A percentile compares a stretch with the other conserved stretches of the same genome.
Conservation (phyloP, 2,113 vertebrate genomes). For the Anguilla rostrata region DNA sequence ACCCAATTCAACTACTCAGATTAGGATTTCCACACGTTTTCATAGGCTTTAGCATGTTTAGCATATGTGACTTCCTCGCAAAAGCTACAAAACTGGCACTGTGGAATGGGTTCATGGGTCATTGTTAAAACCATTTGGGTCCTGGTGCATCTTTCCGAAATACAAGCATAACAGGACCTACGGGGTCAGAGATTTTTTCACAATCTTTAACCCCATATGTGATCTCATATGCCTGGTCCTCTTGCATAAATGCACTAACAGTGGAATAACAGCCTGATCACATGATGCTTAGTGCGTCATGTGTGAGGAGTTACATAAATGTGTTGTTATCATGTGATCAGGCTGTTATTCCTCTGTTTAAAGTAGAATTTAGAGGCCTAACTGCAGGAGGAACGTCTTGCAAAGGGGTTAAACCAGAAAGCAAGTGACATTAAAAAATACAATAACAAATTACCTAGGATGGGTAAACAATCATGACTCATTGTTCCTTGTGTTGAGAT, state of each 20-base stretch:
- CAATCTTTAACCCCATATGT: neutral
- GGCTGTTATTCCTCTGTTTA: neutral
- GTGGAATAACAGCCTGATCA: neutral
- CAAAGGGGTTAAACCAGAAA: neutral
- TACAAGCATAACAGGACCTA: neutral
- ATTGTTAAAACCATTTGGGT: neutral
- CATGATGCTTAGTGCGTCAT: neutral
- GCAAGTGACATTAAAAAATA: neutral
- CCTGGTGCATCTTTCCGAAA: neutral
- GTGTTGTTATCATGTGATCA: neutral
- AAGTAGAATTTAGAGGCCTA: neutral
- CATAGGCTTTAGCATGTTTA: neutral
- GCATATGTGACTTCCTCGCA: neutral
- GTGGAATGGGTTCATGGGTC: neutral
- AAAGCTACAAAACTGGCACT: neutral
- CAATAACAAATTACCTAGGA: neutral
- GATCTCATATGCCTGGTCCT: neutral
- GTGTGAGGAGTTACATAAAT: neutral
- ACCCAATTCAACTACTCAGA: neutral
- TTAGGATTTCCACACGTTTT: neutral
- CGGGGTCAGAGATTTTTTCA: neutral
- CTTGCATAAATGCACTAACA: neutral
- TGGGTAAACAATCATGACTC: neutral
- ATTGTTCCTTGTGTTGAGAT: neutral
- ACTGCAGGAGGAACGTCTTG: neutral